Conservation (phyloP, 2,888 invertebrate genomes). For the Pyrocoelia pectoralis region DNA sequence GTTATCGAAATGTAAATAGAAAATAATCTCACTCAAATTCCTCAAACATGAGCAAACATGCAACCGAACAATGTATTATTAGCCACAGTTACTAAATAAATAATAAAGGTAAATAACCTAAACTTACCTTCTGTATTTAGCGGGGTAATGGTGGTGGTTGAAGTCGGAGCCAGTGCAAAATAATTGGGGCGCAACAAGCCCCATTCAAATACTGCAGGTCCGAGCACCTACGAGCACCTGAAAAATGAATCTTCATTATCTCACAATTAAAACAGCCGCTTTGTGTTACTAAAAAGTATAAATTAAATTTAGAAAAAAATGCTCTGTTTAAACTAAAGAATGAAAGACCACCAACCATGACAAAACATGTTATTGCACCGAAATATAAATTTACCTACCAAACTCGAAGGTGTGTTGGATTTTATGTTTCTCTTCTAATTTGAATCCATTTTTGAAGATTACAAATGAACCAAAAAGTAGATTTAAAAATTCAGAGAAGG, state of each 20-base stretch:
- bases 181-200: conserved; percentile 59
- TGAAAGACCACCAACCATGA: conserved; percentile 19
- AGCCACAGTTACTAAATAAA: neutral
- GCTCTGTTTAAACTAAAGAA: neutral
- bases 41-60: no score
- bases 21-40: no score
- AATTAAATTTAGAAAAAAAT: no score
- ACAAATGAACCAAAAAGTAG: neutral
- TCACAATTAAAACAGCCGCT: no score
- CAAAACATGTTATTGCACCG: neutral
- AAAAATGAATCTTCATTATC: neutral
- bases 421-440: neutral
- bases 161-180: conserved; percentile 61
- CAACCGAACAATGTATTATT: no score
- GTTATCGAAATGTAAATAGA: neutral
- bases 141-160: conserved; percentile 61
- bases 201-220: conserved; percentile 53
- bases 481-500: conserved; percentile 2
- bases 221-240: conserved; percentile 32
- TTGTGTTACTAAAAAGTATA: neutral
- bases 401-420: conserved; percentile 21
- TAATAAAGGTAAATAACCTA: conserved; percentile 2
- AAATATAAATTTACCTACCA: conserved; percentile 9
- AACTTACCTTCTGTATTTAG: conserved; percentile 59
- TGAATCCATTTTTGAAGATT: conserved; percentile 10